Evolutionary conservation across 2,888 invertebrate species (phyloP).

Genomic region (Portevinia maculata): DNA sequence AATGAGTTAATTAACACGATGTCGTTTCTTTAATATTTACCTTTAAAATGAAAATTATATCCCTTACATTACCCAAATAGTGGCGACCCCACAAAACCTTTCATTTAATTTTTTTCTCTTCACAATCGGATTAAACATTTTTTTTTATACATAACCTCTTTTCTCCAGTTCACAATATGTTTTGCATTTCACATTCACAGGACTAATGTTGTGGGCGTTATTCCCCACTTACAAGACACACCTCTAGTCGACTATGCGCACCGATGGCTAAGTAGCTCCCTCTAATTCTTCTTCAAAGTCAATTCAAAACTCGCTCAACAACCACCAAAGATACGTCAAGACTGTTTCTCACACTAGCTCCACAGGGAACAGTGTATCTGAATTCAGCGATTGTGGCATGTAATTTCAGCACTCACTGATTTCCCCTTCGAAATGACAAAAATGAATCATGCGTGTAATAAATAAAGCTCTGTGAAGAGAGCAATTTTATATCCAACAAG

Average conservation of each 20-base stretch:
- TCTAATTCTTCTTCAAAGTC: not conserved
- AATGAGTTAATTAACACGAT: too few relatives aligned
- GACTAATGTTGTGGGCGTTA: constrained; percentile 29
- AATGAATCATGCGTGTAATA: too few relatives aligned
- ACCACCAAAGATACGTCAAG: too few relatives aligned
- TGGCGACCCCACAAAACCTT: not conserved
- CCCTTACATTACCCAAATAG: not conserved
- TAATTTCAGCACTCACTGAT: too few relatives aligned
- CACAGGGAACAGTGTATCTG: not conserved
- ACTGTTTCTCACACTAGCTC: not conserved
- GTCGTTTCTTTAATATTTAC: too few relatives aligned
- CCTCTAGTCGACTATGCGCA: constrained; percentile 45
- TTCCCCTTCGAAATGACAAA: too few relatives aligned
- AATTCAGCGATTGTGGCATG: too few relatives aligned
- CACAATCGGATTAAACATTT: constrained; percentile 40
- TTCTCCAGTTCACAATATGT: not conserved
- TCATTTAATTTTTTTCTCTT: not conserved
- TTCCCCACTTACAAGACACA: constrained; percentile 13
- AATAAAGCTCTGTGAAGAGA: too few relatives aligned
- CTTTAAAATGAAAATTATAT: not conserved
- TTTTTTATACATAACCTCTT: not conserved
- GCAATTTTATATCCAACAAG: not conserved
- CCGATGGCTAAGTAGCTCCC: not conserved
- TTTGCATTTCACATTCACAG: constrained; percentile 1
- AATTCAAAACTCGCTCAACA: constrained; percentile 9